phyloP scores from a whole-genome alignment of 2,113 vertebrate species.

The Chaetorhynchus papuensis region DNA sequence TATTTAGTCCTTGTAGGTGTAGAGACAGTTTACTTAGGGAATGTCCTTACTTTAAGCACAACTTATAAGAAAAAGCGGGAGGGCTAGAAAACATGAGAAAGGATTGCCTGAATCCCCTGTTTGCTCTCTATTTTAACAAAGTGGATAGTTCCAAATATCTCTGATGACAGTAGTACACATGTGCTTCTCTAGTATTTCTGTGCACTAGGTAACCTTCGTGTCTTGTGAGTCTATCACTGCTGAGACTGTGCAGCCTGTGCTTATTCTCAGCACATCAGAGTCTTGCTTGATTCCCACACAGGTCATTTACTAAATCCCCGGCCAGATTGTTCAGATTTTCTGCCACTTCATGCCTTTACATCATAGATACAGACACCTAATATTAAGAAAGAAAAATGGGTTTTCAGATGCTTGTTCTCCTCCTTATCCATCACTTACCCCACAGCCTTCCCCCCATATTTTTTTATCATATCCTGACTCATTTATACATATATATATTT shows the following conservation, averaged over 20 bases:
- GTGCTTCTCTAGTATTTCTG: not conserved
- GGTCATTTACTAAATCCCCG: not conserved
- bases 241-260: not conserved
- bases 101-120: too few species aligned
- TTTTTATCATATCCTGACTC: not conserved
- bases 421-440: not conserved
- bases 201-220: not conserved
- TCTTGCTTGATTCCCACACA: not conserved
- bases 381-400: not conserved
- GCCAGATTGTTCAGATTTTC: not conserved
- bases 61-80: not conserved
- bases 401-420: not conserved
- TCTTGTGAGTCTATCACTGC: not conserved
- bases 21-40: not conserved
- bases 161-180: not conserved
- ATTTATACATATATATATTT: not conserved
- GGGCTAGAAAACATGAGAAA: too few species aligned
- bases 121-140: not conserved
- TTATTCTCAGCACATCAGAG: not conserved
- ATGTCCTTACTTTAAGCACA: not conserved
- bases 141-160: not conserved
- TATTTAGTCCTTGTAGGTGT: not conserved
- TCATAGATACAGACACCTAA: not conserved
- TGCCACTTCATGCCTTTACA: not conserved
- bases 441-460: not conserved